Base-by-base conservation (phyloP, 1,140 invertebrate genomes). In the Drosophila ohnishii region DNA sequence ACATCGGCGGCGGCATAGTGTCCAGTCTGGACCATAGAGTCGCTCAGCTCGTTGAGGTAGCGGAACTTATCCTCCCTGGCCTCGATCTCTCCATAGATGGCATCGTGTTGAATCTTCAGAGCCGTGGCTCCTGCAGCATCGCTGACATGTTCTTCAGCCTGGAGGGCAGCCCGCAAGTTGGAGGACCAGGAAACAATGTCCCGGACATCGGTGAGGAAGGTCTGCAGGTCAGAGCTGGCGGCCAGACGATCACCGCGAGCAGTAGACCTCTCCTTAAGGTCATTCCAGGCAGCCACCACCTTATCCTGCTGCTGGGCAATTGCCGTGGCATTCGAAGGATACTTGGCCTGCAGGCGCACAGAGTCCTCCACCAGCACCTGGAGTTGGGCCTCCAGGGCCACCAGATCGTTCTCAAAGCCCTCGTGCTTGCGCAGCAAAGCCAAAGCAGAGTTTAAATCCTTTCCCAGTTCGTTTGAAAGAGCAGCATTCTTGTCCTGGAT, bases 61-160 rank as follows among this genome's bases (percentile, higher is more conserved):
- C 95, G 92, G 92, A 99, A 99, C 77, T 94, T 96, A 59, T 96
- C 95, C 91, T 99, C 97, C 28, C 98, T 92, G 0, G 98, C 97
- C 91, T 99, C 98, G 60, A 99, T 98, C 93, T 99, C 98, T 3
- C 96, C 96, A 87, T 97, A 97, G 22, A 99, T 93, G 42, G 97
- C 95, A 77, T 98, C 96, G 91, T 99, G 98, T 92, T 98, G 96
- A 22, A 95, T 95, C 88, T 97, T 96, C 13, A 99, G 92, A 8
- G 95, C 94, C 89, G 99, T 97, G 8, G 98, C 98, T 60, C 95
- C 95, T 0, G 96, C 95, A 2, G 97, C 96, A 92, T 97, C 97
- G 22, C 96, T 93, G 1, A 97, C 97, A 90, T 96, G 96, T 76
- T 96, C 95, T 77, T 97, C 95, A 0, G 96, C 95, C 48, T 94